A percentile compares a stretch with the other conserved stretches of the same genome.
Conservation (phyloP, 2,888 invertebrate species). For the Pediacus dermestoides region DNA sequence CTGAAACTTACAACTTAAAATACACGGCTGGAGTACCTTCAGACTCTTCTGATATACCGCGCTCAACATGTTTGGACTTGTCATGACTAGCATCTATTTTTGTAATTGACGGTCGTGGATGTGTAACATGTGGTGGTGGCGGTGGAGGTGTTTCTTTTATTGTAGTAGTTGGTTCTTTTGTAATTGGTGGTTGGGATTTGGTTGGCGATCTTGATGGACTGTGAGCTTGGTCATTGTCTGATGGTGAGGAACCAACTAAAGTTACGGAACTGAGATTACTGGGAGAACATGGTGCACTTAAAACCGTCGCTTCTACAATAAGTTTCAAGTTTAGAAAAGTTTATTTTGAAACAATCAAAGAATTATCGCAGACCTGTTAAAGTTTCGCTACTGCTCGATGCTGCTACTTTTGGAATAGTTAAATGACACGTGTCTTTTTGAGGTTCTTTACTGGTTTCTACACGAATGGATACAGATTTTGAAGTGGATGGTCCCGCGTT, state of each 20-base stretch:
- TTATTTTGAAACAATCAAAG: constrained; percentile 11
- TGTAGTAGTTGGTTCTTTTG: constrained; percentile 21
- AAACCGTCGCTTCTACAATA: constrained; percentile 47
- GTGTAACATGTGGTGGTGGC: constrained; percentile 12
- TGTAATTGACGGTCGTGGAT: constrained; percentile 6
- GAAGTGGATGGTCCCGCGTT: constrained; percentile 36
- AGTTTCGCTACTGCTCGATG: constrained; percentile 75
- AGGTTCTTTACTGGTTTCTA: constrained; percentile 49
- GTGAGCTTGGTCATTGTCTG: constrained; percentile 46
- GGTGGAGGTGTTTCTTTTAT: constrained; percentile 18
- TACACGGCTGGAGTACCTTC: too few species aligned
- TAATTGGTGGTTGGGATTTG: constrained; percentile 11
- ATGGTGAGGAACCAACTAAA: constrained; percentile 59
- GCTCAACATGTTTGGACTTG: constrained; percentile 21
- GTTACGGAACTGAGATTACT: constrained; percentile 73
- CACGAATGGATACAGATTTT: constrained; percentile 51
- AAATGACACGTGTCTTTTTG: constrained; percentile 59
- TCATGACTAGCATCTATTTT: not conserved
- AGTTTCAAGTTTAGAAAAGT: constrained; percentile 2
- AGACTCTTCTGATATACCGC: constrained; percentile 34
- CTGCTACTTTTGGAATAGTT: constrained; percentile 70
- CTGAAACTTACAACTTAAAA: too few species aligned
- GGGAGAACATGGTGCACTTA: constrained; percentile 66
- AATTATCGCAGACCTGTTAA: constrained; percentile 57
- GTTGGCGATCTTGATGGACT: constrained; percentile 22